Base-by-base conservation (phyloP, 2,888 invertebrate genomes). In the Oligia latruncula region DNA sequence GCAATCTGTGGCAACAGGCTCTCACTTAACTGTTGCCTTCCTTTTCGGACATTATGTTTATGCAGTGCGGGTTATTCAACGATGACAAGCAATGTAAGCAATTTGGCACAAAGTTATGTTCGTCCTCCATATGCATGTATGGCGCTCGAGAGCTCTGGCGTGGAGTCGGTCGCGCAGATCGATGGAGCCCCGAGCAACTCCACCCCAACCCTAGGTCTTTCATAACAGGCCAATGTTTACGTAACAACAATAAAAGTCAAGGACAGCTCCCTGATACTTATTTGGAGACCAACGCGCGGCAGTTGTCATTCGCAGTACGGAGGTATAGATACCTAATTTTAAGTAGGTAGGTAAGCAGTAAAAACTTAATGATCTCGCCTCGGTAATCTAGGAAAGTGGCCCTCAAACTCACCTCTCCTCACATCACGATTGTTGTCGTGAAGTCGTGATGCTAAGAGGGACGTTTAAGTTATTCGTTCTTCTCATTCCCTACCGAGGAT, bases 101-200 rank as follows among this genome's bases (percentile, higher is more conserved):
- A 60, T 74, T 35, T 49, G 40, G n/a, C n/a, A 40, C 3, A 40
- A 74, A 52, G n/a, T 13, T 20, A 9, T 15, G 4, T 35, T 46
- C 17, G 60, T 43, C 29, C 11, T 43, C 13, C 23, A 29, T 60
- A 58, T 8, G 58, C 9, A 9, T 43, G 43, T 35, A 46, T n/a
- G 52, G 43, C 11, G 43, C 60, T n/a, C 17, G n/a, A 46, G 46
- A 60, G 46, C 35, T 43, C 20, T 11, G 66, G 8, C 35, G 49
- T 40, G 58, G 11, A 6, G 81, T 8, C 67, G 49, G 35, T 71
- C 66, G 71, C 83, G 71, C 60, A 66, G 71, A 77, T 71, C 77
- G 23, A 77, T 81, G 71, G 4, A 71, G 52, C 43, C 20, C 15
- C 70, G 35, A 58, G 60, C 40, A 49, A 9, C 46, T n/a, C 46